phyloP scores from a whole-genome alignment of 2,113 vertebrate species.

The Phycodurus eques region DNA sequence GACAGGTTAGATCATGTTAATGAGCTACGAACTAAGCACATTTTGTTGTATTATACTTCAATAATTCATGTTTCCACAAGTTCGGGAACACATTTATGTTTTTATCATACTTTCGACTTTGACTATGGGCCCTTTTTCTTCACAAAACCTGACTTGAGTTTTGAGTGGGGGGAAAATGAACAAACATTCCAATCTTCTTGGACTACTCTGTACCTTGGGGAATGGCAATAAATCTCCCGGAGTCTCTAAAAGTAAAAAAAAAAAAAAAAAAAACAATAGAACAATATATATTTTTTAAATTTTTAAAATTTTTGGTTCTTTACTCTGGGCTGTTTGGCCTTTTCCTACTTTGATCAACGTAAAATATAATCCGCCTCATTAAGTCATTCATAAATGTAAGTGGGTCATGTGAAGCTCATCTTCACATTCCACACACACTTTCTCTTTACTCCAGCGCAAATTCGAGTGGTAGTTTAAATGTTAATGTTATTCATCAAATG shows the following conservation, averaged over 20 bases:
- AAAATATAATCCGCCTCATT: conserved; percentile 29
- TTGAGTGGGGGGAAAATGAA: not conserved
- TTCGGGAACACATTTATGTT: not conserved
- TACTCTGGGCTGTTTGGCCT: conserved; percentile 22
- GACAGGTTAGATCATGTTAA: conserved; percentile 7
- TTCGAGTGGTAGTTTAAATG: conserved; percentile 67
- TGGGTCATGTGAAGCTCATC: conserved; percentile 63
- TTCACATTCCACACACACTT: conserved; percentile 39
- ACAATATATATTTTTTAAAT: conserved; percentile 1
- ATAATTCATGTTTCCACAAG: too few species aligned
- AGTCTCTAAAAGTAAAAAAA: not conserved
- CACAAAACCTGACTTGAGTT: not conserved
- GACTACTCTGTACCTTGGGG: not conserved
- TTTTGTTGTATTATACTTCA: too few species aligned
- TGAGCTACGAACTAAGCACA: conserved; percentile 1
- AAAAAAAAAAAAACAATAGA: not conserved
- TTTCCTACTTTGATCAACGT: conserved; percentile 34
- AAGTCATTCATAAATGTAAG: conserved; percentile 71
- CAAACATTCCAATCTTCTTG: not conserved
- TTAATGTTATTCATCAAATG: conserved; percentile 73
- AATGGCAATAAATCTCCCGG: not conserved
- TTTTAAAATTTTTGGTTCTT: not conserved
- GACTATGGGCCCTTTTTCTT: too few species aligned
- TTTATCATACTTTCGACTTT: not conserved
- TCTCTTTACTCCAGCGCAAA: conserved; percentile 51